Evolutionary conservation across 2,888 invertebrate genomes (phyloP).

Genomic region (Formica aserva): DNA sequence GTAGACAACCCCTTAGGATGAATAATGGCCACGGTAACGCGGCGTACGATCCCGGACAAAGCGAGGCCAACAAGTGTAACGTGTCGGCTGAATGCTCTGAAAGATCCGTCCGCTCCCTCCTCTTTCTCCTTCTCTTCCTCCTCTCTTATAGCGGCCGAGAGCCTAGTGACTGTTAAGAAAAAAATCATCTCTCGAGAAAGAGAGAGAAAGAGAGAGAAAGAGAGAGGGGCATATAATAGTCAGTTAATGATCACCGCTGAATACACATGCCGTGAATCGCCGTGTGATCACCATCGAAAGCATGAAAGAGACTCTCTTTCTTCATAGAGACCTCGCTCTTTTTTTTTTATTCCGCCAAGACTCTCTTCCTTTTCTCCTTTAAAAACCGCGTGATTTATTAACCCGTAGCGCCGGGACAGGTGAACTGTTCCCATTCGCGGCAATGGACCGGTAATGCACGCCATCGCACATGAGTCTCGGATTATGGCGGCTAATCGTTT

Average conservation of each 20-base stretch:
- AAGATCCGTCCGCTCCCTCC: constrained; percentile 43
- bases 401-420: constrained; percentile 76
- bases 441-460: constrained; percentile 65
- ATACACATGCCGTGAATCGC: constrained; percentile 76
- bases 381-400: constrained; percentile 79
- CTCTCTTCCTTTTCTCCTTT: constrained; percentile 50
- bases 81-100: constrained; percentile 69
- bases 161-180: constrained; percentile 64
- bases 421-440: constrained; percentile 72
- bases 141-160: constrained; percentile 19
- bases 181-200: constrained; percentile 62
- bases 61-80: constrained; percentile 76
- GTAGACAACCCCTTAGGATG: constrained; percentile 70
- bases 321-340: constrained; percentile 26
- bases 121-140: constrained; percentile 26
- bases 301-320: constrained; percentile 58
- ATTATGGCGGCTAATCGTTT: constrained; percentile 69
- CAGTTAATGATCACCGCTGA: constrained; percentile 77
- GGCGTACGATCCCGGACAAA: constrained; percentile 70
- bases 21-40: constrained; percentile 71
- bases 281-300: constrained; percentile 66
- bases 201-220: constrained; percentile 36
- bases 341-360: constrained; percentile 24
- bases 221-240: constrained; percentile 73
- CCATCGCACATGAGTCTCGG: constrained; percentile 61